Evolutionary conservation across 2,888 invertebrate species (phyloP).

Genomic region (Alsophila aescularia): DNA sequence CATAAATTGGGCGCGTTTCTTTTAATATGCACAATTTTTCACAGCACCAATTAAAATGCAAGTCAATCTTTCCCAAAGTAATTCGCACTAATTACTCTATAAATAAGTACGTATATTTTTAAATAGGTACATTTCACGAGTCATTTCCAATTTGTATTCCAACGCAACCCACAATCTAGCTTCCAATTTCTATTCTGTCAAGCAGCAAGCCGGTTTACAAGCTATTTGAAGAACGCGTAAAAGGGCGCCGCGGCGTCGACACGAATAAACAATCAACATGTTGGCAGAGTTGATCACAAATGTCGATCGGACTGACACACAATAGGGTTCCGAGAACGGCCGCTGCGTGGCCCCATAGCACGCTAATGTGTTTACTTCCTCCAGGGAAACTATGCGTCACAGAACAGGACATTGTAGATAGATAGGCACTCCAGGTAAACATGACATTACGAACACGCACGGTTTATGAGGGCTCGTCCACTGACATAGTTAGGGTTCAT

Average conservation of each 20-base stretch:
- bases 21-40: neutral
- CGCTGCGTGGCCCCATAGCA: constrained; percentile 59
- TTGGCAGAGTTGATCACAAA: constrained; percentile 46
- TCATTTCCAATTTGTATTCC: neutral
- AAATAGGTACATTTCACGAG: too few relatives aligned
- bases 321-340: constrained; percentile 59
- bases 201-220: constrained; percentile 8
- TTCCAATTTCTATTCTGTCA: constrained; percentile 21
- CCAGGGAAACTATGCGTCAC: constrained; percentile 32
- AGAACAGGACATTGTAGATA: neutral
- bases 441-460: constrained; percentile 22
- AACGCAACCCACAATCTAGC: constrained; percentile 10
- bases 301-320: constrained; percentile 57
- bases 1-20: too few relatives aligned
- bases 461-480: constrained; percentile 5
- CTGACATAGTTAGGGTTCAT: constrained; percentile 5
- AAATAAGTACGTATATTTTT: too few relatives aligned
- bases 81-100: too few relatives aligned
- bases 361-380: constrained; percentile 59
- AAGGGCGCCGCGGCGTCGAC: constrained; percentile 28
- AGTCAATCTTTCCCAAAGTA: too few relatives aligned
- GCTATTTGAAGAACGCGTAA: constrained; percentile 37
- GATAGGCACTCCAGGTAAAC: constrained; percentile 12
- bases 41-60: neutral
- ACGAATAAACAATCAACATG: constrained; percentile 57